Percentiles rank a stretch among this genome's conserved stretches.
Conservation (phyloP, 1,140 invertebrate genomes). For the Episyrphus balteatus region DNA sequence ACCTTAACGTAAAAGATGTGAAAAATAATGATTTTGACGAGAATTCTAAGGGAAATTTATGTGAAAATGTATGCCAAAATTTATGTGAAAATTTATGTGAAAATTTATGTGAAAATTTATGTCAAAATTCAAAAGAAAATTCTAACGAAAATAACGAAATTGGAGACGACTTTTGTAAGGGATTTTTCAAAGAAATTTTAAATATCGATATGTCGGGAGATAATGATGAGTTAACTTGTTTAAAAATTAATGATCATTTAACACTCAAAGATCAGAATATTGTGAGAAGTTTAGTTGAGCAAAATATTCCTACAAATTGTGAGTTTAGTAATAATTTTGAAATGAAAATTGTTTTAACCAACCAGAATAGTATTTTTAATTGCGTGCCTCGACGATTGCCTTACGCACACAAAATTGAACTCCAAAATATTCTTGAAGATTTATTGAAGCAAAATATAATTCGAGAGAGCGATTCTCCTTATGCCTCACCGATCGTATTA, state of each 20-base stretch:
- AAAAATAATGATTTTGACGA: background rate
- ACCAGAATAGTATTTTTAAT: background rate
- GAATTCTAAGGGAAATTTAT: background rate
- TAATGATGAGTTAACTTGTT: no score
- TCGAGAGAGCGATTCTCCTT: no score
- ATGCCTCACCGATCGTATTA: no score
- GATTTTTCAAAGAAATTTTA: background rate
- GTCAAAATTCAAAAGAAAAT: no score
- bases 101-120: no score
- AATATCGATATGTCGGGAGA: background rate
- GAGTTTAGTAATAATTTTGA: no score
- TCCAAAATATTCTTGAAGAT: constrained; percentile 18
- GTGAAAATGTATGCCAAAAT: no score
- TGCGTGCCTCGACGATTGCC: constrained; percentile 11
- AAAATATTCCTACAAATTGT: background rate
- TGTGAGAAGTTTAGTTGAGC: background rate
- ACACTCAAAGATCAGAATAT: background rate
- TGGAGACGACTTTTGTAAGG: background rate
- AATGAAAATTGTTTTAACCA: no score
- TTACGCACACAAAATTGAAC: constrained; percentile 11
- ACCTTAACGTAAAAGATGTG: no score
- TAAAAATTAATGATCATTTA: no score
- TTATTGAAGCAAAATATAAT: constrained; percentile 16
- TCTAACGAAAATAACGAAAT: background rate
- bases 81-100: no score